Conservation (phyloP, 2,797 vertebrate genomes). For the Rhynchotus rufescens region DNA sequence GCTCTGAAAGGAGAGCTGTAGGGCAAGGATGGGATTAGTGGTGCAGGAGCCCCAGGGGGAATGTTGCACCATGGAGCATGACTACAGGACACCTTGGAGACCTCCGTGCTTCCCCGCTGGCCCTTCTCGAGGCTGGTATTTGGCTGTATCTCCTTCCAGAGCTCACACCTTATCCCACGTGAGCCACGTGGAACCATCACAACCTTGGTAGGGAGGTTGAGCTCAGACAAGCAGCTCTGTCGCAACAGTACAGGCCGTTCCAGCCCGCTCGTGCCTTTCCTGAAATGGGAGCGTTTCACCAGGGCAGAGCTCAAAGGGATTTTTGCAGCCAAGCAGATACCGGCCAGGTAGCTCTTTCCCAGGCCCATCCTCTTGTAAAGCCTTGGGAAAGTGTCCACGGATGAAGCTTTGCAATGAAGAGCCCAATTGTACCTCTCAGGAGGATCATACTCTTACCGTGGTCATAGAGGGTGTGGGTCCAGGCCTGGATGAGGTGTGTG, state of each 20-base stretch:
- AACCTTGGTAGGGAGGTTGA: not conserved
- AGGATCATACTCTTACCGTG: not conserved
- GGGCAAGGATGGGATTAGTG: not conserved
- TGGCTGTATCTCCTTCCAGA: not conserved
- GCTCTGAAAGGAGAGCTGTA: not conserved
- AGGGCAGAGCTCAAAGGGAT: not conserved
- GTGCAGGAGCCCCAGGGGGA: not conserved
- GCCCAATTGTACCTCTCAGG: not conserved
- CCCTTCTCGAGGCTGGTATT: not conserved
- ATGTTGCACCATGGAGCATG: rapidly evolving
- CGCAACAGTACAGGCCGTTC: not conserved
- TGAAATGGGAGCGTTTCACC: not conserved
- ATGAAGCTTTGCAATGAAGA: not conserved
- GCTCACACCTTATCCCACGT: not conserved
- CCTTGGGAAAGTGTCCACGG: not conserved
- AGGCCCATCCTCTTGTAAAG: not conserved
- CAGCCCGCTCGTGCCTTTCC: not conserved
- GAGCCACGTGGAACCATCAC: not conserved
- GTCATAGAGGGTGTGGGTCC: not conserved
- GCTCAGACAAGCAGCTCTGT: not conserved
- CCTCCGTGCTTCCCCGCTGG: not conserved
- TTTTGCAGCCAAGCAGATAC: not conserved
- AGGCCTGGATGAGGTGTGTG: not conserved
- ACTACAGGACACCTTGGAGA: not conserved
- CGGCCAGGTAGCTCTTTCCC: not conserved